A percentile compares a stretch with the other conserved stretches of the same genome.
phyloP scores from a whole-genome alignment of 1,140 invertebrate species.

The Cydia splendana region DNA sequence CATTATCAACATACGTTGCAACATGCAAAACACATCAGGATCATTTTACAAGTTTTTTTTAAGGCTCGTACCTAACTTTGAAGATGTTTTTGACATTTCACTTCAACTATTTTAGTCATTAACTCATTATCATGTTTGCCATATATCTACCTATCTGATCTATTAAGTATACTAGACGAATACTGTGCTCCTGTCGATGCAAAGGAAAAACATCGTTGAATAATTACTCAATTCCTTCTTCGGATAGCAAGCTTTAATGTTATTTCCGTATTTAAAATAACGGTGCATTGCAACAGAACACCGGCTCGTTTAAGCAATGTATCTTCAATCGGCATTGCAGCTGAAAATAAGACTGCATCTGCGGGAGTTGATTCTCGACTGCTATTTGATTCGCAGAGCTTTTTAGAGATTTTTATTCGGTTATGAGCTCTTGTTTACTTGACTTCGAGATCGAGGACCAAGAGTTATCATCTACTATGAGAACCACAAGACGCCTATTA shows the following conservation, averaged over 20 bases:
- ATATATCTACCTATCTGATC: neutral
- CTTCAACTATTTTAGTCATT: neutral
- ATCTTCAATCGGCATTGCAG: slow-evolving; percentile 18
- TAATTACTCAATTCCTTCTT: slow-evolving; percentile 11
- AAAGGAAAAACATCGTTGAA: slow-evolving; percentile 4
- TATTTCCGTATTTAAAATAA: slow-evolving; percentile 27
- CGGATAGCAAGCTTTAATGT: slow-evolving; percentile 1
- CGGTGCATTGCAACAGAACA: neutral
- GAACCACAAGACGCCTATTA: no score
- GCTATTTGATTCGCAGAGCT: neutral
- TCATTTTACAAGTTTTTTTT: neutral
- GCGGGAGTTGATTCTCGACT: slow-evolving; percentile 2
- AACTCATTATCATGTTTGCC: neutral
- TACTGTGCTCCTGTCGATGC: neutral
- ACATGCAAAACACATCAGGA: neutral
- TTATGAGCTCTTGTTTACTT: neutral
- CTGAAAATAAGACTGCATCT: slow-evolving; percentile 30
- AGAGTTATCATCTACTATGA: neutral
- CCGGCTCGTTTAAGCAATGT: slow-evolving; percentile 14
- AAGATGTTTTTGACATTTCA: no score
- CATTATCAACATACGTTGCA: neutral
- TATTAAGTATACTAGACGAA: neutral
- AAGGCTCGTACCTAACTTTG: neutral
- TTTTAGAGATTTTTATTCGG: neutral
- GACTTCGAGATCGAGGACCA: no score